Base-by-base conservation (phyloP, 2,797 vertebrate genomes). In the Tinamus major region DNA sequence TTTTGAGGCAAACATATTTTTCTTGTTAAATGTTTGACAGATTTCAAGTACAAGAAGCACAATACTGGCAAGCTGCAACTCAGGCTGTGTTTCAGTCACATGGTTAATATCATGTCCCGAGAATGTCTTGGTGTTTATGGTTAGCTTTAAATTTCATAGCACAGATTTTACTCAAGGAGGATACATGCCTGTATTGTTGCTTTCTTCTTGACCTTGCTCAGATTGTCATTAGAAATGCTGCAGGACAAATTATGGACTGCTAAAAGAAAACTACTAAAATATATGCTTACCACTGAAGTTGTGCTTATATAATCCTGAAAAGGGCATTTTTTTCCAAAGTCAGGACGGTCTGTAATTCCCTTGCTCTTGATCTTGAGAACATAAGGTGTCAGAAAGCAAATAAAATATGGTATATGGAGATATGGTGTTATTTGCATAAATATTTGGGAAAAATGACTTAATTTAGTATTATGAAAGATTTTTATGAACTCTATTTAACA, bases 1-100 rank as follows among this genome's bases (percentile, higher is more conserved):
- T 56, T 92, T 88, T 80, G 85, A 91, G 27, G 33, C 24, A 89
- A n/a, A 87, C 33, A 78, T 75, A 68, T 53, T 89, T 48, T 59
- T 39, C 27, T 78, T 24, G 77, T 78, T 80, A 75, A 92, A 78
- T 4, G 19, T 1, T 71, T 77, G 33, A 62, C 46, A 70, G 46
- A 67, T 13, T 77, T 85, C 35, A 79, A 89, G 10, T 67, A 55
- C 51, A 77, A 82, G 41, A 41, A 26, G 6, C 27, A 81, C 65
- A 92, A 68, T 58, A 78, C 41, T 37, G 77, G 44, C 74, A 88
- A 71, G 74, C 41, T 86, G 62, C n/a, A 71, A 37, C 13, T 64
- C 37, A 37, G 19, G 17, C 35, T 42, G 5, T 26, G 19, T 49
- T 92, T 86, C 70, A 84, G 74, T 75, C 41, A 62, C 27, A 46